Evolutionary conservation across 2,888 invertebrate species (phyloP), one percentile per base, ranked within the genome.

Genomic region (Nemotelus pantherinus): DNA sequence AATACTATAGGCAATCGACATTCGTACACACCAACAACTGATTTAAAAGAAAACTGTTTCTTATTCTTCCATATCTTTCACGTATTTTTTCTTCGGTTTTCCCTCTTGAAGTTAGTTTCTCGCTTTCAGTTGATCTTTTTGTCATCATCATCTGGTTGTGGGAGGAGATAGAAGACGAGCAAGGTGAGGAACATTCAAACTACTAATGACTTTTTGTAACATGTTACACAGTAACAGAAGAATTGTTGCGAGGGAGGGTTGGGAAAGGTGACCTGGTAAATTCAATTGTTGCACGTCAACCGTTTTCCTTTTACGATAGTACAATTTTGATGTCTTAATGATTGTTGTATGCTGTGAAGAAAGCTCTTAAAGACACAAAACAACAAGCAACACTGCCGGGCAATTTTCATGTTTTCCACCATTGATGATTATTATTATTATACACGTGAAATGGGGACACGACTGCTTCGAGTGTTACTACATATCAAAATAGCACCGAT

Each of bases 401-500:
- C 58, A 1, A 41, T 63, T 63, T 68, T 47, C 65, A 47, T 45
- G 45, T 65, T 58, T 25, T 58, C 39, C 41, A 7, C 41, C 67
- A 68, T 68, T 68, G 67, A 68, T 50, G 53, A 55, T 44, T 25
- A 25, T 25, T 25, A 25, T 6, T 64, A 10, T 70, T 53, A 43
- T n/a, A 55, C 55, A 70, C 53, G 53, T 70, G 70, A 70, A 70
- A 70, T 70, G 70, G 41, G 70, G 70, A 70, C 70, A 70, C 10
- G 7, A 5, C 39, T 7, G 25, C 25, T 43, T 63, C 43, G 7
- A 58, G 9, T 58, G 5, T 57, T 57, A 10, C 10, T 57, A 25
- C 57, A 50, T 57, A 57, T 10, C 57, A 4, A 10, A 67, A 48
- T 4, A n/a, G 44, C 43, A 48, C 50, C 25, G 25, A 25, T 25